Conservation (phyloP, 2,113 vertebrate species). For the Ceyx margarethae region DNA sequence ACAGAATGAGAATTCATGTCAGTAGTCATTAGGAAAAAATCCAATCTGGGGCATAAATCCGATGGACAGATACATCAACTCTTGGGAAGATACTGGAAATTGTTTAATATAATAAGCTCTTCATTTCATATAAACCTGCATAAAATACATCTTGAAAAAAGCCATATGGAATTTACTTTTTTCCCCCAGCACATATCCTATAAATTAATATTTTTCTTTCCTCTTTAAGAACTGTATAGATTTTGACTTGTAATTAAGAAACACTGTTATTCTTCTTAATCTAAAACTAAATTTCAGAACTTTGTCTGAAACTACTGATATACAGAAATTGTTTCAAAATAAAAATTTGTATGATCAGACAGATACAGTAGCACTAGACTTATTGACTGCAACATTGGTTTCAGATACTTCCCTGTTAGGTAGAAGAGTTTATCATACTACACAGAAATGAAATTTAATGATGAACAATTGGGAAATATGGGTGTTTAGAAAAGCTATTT, state of each 20-base stretch:
- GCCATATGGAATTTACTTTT: not conserved
- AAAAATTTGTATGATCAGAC: not conserved
- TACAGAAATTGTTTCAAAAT: not conserved
- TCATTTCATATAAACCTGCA: not conserved
- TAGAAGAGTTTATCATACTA: not conserved
- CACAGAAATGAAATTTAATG: not conserved
- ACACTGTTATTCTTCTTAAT: not conserved
- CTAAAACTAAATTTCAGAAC: not conserved
- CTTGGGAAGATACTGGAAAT: not conserved
- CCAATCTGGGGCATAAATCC: constrained; percentile 46
- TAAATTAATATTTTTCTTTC: not conserved
- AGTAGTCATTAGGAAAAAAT: constrained; percentile 50
- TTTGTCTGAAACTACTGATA: not conserved
- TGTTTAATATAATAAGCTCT: not conserved
- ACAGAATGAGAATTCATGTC: constrained; percentile 74
- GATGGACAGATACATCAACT: not conserved
- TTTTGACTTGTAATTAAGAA: not conserved
- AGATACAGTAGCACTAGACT: not conserved
- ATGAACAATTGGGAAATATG: not conserved
- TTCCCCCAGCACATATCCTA: not conserved
- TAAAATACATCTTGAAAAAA: not conserved
- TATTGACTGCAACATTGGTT: not conserved
- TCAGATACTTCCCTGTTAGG: not conserved
- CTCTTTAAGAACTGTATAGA: not conserved
- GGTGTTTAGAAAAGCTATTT: not conserved